Evolutionary conservation across 2,113 vertebrate species (phyloP).

Genomic region (Trichomycterus rosablanca): DNA sequence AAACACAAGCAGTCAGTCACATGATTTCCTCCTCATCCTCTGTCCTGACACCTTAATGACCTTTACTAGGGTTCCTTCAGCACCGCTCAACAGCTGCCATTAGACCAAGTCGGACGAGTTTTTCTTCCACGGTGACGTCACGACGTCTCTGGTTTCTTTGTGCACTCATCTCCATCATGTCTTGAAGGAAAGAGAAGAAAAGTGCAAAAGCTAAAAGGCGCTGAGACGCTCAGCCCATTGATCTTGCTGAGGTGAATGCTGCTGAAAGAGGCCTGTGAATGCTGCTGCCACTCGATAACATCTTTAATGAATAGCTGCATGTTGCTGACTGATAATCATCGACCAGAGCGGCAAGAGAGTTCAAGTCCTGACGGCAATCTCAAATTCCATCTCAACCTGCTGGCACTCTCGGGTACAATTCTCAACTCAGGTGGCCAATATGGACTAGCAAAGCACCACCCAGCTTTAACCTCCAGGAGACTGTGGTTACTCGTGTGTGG

Average conservation of each 20-base stretch:
- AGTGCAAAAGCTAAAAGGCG: constrained; percentile 13
- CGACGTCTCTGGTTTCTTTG: constrained; percentile 21
- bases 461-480: constrained; percentile 9
- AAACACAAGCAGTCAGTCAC: constrained; percentile 14
- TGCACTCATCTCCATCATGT: constrained; percentile 6
- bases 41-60: constrained; percentile 25
- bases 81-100: constrained; percentile 20
- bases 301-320: constrained; percentile 50
- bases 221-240: constrained; percentile 34
- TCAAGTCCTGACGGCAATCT: constrained; percentile 40
- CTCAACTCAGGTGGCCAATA: constrained; percentile 32
- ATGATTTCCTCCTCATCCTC: constrained; percentile 20
- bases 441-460: constrained; percentile 27
- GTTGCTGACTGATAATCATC: constrained; percentile 44
- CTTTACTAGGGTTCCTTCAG: constrained; percentile 29
- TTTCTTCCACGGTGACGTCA: constrained; percentile 33
- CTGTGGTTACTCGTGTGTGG: background rate
- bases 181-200: constrained; percentile 30
- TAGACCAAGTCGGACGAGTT: constrained; percentile 39
- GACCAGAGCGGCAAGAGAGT: constrained; percentile 27
- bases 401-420: constrained; percentile 28
- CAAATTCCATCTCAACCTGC: constrained; percentile 49
- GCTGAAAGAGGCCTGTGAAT: constrained; percentile 26
- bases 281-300: constrained; percentile 38
- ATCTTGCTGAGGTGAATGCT: constrained; percentile 37